A percentile compares a stretch with the other conserved stretches of the same genome.
phyloP scores from a whole-genome alignment of 2,888 invertebrate species.

The Andricus quercusramuli region DNA sequence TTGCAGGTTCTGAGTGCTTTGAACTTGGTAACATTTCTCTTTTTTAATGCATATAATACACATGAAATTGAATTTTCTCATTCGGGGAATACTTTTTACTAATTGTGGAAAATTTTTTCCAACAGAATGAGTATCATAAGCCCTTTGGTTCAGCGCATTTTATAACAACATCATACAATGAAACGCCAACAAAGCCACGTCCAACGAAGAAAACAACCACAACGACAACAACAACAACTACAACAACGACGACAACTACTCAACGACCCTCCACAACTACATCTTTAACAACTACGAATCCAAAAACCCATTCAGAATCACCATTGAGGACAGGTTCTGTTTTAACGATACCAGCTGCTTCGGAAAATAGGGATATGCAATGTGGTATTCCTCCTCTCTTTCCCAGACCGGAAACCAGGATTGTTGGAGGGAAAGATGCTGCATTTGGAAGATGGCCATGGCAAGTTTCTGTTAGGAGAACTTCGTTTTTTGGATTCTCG shows the following conservation, averaged over 20 bases:
- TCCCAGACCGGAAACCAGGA: conserved; percentile 90
- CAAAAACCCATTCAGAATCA: conserved; percentile 53
- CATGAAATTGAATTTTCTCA: neutral
- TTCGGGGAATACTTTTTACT: neutral
- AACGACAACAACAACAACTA: conserved; percentile 70
- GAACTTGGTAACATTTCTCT: neutral
- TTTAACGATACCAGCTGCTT: conserved; percentile 72
- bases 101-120: conserved; percentile 42
- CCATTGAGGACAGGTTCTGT: conserved; percentile 69
- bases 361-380: conserved; percentile 80
- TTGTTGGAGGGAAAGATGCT: conserved; percentile 94
- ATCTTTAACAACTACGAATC: conserved; percentile 58
- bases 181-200: conserved; percentile 70
- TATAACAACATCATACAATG: conserved; percentile 83
- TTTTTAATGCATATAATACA: neutral
- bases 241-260: conserved; percentile 75
- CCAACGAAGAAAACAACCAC: conserved; percentile 74
- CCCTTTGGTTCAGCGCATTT: conserved; percentile 82
- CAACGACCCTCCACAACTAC: conserved; percentile 69
- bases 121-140: conserved; percentile 74
- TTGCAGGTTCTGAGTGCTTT: neutral
- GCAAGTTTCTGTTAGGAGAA: conserved; percentile 93
- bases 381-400: conserved; percentile 89
- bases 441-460: conserved; percentile 90
- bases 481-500: conserved; percentile 95